phyloP scores from a whole-genome alignment of 64 coral and sea anemone genomes.

The Porites australiensis region DNA sequence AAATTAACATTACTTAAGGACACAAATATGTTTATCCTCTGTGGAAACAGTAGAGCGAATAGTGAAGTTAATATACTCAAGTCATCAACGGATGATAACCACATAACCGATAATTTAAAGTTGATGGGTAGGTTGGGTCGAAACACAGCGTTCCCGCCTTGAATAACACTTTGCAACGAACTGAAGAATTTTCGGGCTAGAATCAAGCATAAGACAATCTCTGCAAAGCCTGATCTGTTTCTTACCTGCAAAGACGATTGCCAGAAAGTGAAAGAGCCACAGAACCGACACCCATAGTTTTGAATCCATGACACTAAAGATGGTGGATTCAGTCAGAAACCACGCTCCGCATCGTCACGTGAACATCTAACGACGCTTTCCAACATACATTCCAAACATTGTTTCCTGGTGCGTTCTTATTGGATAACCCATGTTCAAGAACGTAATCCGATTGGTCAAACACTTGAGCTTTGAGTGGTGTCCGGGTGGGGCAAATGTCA shows the following conservation, averaged over 20 bases:
- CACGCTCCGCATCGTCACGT: constrained; percentile 9
- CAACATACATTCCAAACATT: background rate
- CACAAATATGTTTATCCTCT: background rate
- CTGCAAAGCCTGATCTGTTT: background rate
- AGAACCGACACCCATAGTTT: background rate
- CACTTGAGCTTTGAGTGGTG: background rate
- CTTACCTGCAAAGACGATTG: constrained; percentile 1
- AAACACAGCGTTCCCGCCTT: background rate
- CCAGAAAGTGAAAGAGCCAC: constrained; percentile 13
- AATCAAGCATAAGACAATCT: background rate
- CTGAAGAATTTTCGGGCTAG: background rate
- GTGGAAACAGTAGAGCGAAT: background rate
- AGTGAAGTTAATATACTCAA: background rate
- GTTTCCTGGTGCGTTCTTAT: background rate
- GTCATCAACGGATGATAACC: background rate
- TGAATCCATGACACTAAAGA: constrained; percentile 12
- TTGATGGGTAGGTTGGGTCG: background rate
- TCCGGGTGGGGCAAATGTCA: constrained; percentile 14
- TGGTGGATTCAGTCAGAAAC: constrained; percentile 14
- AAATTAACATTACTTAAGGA: too few species aligned
- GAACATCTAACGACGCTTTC: background rate
- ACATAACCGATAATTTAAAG: constrained; percentile 40
- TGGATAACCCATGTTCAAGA: background rate
- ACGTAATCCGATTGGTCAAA: constrained; percentile 27
- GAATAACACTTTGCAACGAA: background rate